Conservation (phyloP, 2,113 vertebrate species). For the Neodon shergylaensis region DNA sequence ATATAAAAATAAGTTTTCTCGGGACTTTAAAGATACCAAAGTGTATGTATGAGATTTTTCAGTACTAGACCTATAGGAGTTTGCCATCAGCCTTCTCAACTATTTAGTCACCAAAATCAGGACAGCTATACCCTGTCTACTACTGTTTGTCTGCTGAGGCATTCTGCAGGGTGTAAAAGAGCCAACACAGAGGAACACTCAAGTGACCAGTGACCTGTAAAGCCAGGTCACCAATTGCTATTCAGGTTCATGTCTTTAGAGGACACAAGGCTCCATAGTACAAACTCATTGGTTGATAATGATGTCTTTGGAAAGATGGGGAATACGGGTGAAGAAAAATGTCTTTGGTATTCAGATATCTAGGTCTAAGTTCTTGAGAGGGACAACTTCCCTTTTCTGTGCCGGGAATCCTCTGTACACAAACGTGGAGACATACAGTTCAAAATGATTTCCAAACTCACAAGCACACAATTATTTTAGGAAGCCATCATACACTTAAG, state of each 20-base stretch:
- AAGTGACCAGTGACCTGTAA: neutral
- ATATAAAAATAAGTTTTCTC: slow-evolving; percentile 36
- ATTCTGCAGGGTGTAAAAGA: neutral
- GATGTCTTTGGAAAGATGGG: neutral
- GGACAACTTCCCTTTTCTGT: neutral
- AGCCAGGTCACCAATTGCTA: too few relatives aligned
- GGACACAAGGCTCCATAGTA: neutral
- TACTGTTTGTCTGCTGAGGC: neutral
- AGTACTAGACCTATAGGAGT: slow-evolving; percentile 45
- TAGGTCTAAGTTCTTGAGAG: neutral
- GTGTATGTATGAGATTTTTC: slow-evolving; percentile 54
- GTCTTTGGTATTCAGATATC: neutral
- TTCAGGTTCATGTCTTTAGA: neutral
- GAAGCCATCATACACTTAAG: neutral
- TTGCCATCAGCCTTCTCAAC: neutral
- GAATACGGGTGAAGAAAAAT: neutral
- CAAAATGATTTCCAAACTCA: neutral
- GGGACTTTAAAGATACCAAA: slow-evolving; percentile 27
- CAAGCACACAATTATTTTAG: neutral
- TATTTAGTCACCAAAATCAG: slow-evolving; percentile 19
- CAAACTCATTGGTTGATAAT: neutral
- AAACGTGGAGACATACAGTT: neutral
- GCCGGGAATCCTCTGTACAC: neutral
- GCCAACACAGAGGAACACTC: neutral
- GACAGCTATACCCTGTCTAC: neutral